Evolutionary conservation across 1,140 invertebrate species (phyloP).

Genomic region (Pogonomyrmex barbatus): DNA sequence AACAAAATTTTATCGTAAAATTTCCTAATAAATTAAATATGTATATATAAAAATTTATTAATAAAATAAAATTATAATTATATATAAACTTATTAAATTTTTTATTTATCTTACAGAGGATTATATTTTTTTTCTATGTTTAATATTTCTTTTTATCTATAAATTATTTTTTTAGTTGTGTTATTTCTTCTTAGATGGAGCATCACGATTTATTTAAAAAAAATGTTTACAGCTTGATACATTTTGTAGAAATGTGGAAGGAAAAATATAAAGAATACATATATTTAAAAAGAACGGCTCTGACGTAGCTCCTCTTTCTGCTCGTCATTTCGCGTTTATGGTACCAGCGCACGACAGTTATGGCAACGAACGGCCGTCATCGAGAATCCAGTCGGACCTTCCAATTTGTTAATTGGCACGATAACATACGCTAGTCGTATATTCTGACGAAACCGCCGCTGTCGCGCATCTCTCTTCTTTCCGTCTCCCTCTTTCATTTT

Average conservation of each 20-base stretch:
- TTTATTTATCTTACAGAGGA: too few relatives aligned
- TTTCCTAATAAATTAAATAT: background rate
- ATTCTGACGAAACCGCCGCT: conserved; percentile 9
- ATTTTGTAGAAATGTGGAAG: background rate
- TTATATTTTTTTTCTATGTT: too few relatives aligned
- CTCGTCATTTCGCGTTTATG: conserved; percentile 74
- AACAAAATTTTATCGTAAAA: background rate
- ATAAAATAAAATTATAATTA: background rate
- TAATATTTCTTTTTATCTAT: background rate
- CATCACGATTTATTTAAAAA: background rate
- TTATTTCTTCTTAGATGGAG: background rate
- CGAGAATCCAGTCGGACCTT: conserved; percentile 71
- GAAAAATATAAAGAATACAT: background rate
- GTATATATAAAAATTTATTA: too few relatives aligned
- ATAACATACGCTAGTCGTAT: conserved; percentile 75
- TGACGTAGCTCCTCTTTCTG: conserved; percentile 46
- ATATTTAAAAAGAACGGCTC: background rate
- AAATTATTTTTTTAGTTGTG: background rate
- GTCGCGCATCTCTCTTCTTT: conserved; percentile 27
- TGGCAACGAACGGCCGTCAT: conserved; percentile 78
- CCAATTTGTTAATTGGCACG: conserved; percentile 83
- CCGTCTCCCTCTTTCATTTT: conserved; percentile 23
- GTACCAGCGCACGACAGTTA: conserved; percentile 77
- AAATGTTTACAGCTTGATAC: background rate
- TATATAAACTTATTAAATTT: too few relatives aligned